Percentiles rank a stretch among this genome's conserved stretches.
Conservation (phyloP, 1,140 invertebrate species). For the Temnothorax nylanderi region DNA sequence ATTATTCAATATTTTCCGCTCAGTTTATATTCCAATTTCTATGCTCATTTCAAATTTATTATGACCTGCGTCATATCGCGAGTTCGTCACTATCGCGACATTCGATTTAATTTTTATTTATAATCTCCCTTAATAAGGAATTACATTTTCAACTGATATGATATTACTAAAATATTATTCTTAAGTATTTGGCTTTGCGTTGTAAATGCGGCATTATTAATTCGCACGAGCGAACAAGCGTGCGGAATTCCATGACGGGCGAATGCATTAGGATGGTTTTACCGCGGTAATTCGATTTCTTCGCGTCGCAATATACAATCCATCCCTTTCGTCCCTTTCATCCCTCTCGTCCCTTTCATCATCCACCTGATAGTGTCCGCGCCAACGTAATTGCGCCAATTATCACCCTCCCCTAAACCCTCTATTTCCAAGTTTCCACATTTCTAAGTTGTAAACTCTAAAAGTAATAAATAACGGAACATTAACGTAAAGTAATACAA, state of each 20-base stretch:
- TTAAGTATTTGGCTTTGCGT: constrained; percentile 45
- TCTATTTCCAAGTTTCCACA: constrained; percentile 38
- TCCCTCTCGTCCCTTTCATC: constrained; percentile 61
- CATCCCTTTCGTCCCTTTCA: constrained; percentile 65
- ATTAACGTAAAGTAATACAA: neutral
- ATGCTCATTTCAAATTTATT: neutral
- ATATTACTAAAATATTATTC: constrained; percentile 26
- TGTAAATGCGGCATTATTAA: constrained; percentile 44
- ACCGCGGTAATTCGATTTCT: constrained; percentile 72
- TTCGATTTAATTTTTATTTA: constrained; percentile 19
- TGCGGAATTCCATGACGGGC: constrained; percentile 56
- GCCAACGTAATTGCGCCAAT: constrained; percentile 58
- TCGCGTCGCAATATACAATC: constrained; percentile 68
- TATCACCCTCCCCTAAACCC: constrained; percentile 26
- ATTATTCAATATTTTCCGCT: neutral
- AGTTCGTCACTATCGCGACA: neutral
- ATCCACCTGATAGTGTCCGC: constrained; percentile 58
- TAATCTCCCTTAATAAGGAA: neutral
- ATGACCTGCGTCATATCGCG: neutral
- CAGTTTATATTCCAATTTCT: neutral
- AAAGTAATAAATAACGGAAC: constrained; percentile 26
- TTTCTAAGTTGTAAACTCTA: constrained; percentile 54
- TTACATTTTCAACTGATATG: neutral
- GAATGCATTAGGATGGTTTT: constrained; percentile 70
- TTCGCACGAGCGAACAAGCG: constrained; percentile 56